phyloP scores from a whole-genome alignment of 2,888 invertebrate species.

The Drosophila melanosoma region DNA sequence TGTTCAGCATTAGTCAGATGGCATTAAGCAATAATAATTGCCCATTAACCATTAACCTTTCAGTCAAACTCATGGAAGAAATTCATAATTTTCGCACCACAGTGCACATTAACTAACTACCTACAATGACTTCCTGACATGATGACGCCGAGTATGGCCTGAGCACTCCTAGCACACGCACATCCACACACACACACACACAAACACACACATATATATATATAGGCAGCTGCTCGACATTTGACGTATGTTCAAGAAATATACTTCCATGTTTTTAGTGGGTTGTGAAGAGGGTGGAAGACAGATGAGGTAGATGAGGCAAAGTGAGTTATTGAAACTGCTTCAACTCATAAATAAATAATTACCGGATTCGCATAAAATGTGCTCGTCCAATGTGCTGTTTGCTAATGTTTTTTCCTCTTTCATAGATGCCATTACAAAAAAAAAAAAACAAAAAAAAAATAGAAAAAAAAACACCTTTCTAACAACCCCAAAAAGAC shows the following conservation, averaged over 20 bases:
- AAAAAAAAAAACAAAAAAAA: background rate
- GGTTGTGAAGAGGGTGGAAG: background rate
- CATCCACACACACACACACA: conserved; percentile 6
- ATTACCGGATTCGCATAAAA: conserved; percentile 81
- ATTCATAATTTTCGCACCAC: conserved; percentile 77
- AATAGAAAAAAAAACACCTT: background rate
- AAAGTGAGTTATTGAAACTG: conserved; percentile 83
- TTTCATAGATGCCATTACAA: conserved; percentile 20
- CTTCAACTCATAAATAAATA: conserved; percentile 85
- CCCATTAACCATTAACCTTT: conserved; percentile 40
- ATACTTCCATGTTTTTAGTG: background rate
- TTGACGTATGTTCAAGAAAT: conserved; percentile 56
- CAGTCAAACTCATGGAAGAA: conserved; percentile 36
- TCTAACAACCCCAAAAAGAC: background rate
- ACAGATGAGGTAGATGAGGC: conserved; percentile 35
- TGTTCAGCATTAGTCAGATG: conserved; percentile 2
- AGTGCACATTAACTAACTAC: conserved; percentile 81
- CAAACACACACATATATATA: conserved; percentile 12
- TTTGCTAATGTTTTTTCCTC: conserved; percentile 62
- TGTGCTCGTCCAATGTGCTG: conserved; percentile 61
- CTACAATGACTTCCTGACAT: conserved; percentile 77
- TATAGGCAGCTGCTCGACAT: conserved; percentile 42
- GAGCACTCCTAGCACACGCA: conserved; percentile 27
- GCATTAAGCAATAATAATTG: conserved; percentile 24
- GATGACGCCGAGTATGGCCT: conserved; percentile 42